A percentile compares a stretch with the other conserved stretches of the same genome.
These are phyloP conservation scores for Epizoanthus rinbou DNA, from an alignment of 92 coral and sea anemone species.

Conservation along the genomic window DNA sequence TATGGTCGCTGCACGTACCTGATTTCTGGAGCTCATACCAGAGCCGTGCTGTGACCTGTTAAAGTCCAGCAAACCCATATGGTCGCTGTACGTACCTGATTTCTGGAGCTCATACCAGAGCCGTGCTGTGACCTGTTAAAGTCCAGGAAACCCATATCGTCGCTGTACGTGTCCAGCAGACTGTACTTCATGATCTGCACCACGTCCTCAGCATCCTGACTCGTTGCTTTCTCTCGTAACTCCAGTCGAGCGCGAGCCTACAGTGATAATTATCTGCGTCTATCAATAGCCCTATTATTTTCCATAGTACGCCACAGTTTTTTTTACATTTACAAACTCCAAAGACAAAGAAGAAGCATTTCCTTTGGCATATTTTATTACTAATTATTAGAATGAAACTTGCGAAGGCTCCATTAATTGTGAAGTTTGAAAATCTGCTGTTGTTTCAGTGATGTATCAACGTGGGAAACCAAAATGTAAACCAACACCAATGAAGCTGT, in stretches of 20 bases:
- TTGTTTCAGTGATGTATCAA: too few relatives aligned
- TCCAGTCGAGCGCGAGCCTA: constrained; percentile 97
- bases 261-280: neutral
- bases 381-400: too few relatives aligned
- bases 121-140: constrained; percentile 95
- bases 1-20: constrained; percentile 53
- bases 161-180: constrained; percentile 88
- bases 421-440: too few relatives aligned
- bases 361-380: too few relatives aligned
- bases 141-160: constrained; percentile 85
- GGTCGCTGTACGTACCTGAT: constrained; percentile 64
- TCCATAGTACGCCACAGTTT: too few relatives aligned
- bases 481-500: too few relatives aligned
- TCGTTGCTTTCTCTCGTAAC: constrained; percentile 91
- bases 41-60: constrained; percentile 68
- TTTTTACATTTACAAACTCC: too few relatives aligned
- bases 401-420: too few relatives aligned
- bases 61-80: neutral
- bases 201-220: constrained; percentile 90
- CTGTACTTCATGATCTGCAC: constrained; percentile 94
- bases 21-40: constrained; percentile 94
- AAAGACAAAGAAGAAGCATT: too few relatives aligned
- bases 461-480: too few relatives aligned
- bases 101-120: constrained; percentile 95
- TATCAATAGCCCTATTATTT: neutral